phyloP scores from a whole-genome alignment of 2,888 invertebrate species.

The Blomia tropicalis region DNA sequence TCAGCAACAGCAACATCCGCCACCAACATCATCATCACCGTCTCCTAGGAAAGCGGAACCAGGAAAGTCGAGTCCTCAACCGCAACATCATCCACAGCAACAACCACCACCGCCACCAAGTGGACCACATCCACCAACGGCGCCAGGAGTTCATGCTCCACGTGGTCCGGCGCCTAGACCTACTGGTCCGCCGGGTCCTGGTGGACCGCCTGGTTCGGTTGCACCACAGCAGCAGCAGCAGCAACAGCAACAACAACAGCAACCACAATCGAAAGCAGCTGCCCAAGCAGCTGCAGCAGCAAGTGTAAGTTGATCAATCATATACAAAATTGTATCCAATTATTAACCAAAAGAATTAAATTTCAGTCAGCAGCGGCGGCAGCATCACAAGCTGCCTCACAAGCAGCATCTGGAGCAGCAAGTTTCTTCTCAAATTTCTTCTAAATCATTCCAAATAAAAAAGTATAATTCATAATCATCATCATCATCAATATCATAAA shows the following conservation, averaged over 20 bases:
- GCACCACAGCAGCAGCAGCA: neutral
- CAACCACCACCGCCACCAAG: constrained; percentile 1
- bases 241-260: constrained; percentile 21
- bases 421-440: constrained; percentile 33
- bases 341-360: neutral
- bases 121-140: constrained; percentile 1
- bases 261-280: constrained; percentile 18
- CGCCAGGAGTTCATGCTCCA: neutral
- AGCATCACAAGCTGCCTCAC: neutral
- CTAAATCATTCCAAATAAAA: constrained; percentile 30
- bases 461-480: neutral
- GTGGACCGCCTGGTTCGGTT: neutral
- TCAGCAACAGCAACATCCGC: neutral
- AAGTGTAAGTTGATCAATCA: constrained; percentile 5
- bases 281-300: constrained; percentile 18
- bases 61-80: no score
- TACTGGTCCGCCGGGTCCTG: neutral
- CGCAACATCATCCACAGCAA: neutral
- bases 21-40: neutral
- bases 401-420: constrained; percentile 30
- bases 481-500: neutral
- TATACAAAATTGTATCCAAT: neutral
- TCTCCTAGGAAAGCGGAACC: no score
- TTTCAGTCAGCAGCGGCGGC: neutral
- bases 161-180: neutral